A percentile compares a stretch with the other conserved stretches of the same genome.
Conservation (phyloP, 2,113 vertebrate genomes). For the Tragelaphus scriptus region DNA sequence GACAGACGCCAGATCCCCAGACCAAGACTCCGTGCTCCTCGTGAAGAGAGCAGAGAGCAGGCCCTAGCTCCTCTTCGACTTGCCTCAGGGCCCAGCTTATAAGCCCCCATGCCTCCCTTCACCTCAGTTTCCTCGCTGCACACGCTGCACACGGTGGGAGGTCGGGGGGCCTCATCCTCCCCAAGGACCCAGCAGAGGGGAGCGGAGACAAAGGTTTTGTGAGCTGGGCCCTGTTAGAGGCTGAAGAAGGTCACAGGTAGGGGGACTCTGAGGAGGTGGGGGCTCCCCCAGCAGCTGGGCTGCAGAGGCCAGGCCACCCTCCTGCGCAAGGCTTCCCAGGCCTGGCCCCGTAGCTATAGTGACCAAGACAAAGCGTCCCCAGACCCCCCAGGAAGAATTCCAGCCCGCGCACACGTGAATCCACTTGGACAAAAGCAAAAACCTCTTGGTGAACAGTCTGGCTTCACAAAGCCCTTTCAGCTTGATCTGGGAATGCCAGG, state of each 20-base stretch:
- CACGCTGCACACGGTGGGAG: neutral
- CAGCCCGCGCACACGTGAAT: neutral
- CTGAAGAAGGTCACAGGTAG: neutral
- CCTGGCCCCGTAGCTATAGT: slow-evolving; percentile 28
- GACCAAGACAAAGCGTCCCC: slow-evolving; percentile 31
- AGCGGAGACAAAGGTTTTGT: neutral
- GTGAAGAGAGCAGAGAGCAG: neutral
- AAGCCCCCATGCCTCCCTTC: neutral
- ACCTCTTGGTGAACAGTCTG: neutral
- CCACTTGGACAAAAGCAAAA: slow-evolving; percentile 49
- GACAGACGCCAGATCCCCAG: neutral
- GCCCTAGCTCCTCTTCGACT: neutral
- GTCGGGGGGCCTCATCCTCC: neutral
- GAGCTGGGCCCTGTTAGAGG: neutral
- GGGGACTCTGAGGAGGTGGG: neutral
- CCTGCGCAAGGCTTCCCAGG: neutral
- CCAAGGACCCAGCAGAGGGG: rapidly evolving
- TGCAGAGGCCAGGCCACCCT: neutral
- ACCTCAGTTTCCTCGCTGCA: neutral
- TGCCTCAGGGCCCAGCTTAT: neutral
- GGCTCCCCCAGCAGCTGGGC: rapidly evolving
- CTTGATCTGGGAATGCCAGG: neutral
- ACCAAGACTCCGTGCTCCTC: neutral
- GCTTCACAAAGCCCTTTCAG: neutral
- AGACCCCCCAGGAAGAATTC: slow-evolving; percentile 47